Conservation (phyloP, 2,888 invertebrate species). For the Drosophila neutralis region DNA sequence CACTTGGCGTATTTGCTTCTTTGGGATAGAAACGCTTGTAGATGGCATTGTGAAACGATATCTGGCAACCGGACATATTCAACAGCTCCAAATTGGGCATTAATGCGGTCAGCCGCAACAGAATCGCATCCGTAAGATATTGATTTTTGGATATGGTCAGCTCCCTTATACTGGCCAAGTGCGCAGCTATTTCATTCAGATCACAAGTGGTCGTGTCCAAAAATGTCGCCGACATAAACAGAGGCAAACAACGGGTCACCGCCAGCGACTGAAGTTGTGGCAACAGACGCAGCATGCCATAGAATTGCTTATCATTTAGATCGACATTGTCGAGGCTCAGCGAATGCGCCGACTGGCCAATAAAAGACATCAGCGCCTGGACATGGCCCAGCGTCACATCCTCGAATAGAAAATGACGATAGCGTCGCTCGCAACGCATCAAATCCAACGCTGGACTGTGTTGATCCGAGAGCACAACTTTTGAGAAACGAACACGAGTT, state of each 20-base stretch:
- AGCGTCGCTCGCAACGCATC: conserved; percentile 75
- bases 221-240: conserved; percentile 90
- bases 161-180: conserved; percentile 85
- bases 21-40: conserved; percentile 89
- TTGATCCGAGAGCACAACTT: conserved; percentile 81
- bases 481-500: conserved; percentile 78
- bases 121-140: conserved; percentile 90
- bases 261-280: conserved; percentile 87
- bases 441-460: conserved; percentile 76
- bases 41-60: conserved; percentile 89
- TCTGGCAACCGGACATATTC: conserved; percentile 88
- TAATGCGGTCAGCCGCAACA: conserved; percentile 88
- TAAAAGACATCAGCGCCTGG: conserved; percentile 86
- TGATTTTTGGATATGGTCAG: conserved; percentile 89
- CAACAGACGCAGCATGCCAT: conserved; percentile 87
- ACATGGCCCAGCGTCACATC: conserved; percentile 82
- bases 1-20: conserved; percentile 86
- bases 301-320: conserved; percentile 88
- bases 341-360: conserved; percentile 86
- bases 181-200: conserved; percentile 85
- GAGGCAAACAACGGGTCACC: conserved; percentile 88
- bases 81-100: conserved; percentile 87
- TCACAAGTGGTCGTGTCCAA: conserved; percentile 87
- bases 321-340: conserved; percentile 87
- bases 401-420: conserved; percentile 78